These are phyloP conservation scores for Heliconius ethilla DNA, from an alignment of 2,888 invertebrate species.

Conservation along the genomic window DNA sequence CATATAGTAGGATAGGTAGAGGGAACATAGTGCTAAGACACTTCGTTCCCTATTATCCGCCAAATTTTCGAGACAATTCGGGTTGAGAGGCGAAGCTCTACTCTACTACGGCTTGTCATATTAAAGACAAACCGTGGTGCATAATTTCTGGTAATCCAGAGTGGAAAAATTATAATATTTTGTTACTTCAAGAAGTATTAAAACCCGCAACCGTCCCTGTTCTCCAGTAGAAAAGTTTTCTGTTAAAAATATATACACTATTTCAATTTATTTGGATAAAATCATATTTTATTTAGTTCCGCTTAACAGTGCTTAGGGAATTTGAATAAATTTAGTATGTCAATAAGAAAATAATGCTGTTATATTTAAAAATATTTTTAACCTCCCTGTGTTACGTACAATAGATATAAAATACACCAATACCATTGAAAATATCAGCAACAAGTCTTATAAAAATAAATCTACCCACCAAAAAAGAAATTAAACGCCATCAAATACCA, in stretches of 20 bases:
- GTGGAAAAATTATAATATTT: too few species aligned
- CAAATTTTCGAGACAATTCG: too few species aligned
- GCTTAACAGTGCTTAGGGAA: neutral
- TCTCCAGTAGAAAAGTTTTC: neutral
- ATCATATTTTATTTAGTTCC: neutral
- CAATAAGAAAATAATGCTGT: too few species aligned
- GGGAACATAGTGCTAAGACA: neutral
- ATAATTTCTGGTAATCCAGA: too few species aligned
- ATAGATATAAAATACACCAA: too few species aligned
- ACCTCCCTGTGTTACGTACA: too few species aligned
- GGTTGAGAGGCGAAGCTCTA: neutral
- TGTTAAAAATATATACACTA: neutral
- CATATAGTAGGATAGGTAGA: too few species aligned
- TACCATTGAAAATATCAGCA: too few species aligned
- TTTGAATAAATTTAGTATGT: neutral
- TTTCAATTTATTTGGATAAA: neutral
- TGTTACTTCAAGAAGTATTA: too few species aligned
- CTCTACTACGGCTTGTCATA: neutral
- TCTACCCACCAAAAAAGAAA: neutral
- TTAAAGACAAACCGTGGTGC: too few species aligned
- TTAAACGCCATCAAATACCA: neutral
- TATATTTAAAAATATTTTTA: too few species aligned
- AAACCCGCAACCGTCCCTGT: too few species aligned
- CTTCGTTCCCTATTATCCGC: neutral
- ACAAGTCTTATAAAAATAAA: neutral